Evolutionary conservation across 2,888 invertebrate genomes (phyloP), one percentile per base, ranked within the genome.

Genomic region (Morpho helenor): DNA sequence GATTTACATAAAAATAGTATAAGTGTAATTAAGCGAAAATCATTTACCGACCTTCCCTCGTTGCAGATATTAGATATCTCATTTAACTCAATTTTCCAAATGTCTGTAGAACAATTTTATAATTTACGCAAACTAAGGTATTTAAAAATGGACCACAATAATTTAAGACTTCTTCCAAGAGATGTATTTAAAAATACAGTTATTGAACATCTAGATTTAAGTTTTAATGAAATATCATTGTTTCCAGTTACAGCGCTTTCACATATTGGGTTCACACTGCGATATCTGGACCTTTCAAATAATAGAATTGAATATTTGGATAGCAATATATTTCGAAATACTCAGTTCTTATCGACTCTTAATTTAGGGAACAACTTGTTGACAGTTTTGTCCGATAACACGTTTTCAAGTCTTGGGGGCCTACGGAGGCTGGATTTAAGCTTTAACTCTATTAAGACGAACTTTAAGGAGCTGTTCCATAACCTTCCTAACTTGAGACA

Each of bases 271-370:
- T 94, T 95, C 70, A 96, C 96, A 0, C 81, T 97, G 61, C 91
- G 96, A 53, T 94, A 94, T 76, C 92, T 97, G 60, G 95, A 96
- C 74, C 91, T 97, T 75, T 94, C 95, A 0, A 92, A 93, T 66
- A 97, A 97, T 79, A 94, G 92, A 65, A 92, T 98, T 65, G 97
- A 97, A 77, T 96, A 96, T 77, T 91, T 97, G 67, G 97, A 97
- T 80, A 95, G 95, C 68, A 96, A 95, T 62, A 96, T 96, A 85
- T 97, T 97, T 75, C 94, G 96, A 47, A 94, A 95, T 71, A 95
- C 95, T 41, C 95, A 96, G 55, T 95, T 95, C 77, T 86, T 97
- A 49, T 93, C 95, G 59, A 93, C 93, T 68, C 88, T 97, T 59
- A 95, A 96, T 84, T 84, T 97, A 73, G 95, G 95, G 49, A 92